Evolutionary conservation across 1,140 invertebrate species (phyloP), one percentile per base, ranked within the genome.

Genomic region (Drosophila asahinai): DNA sequence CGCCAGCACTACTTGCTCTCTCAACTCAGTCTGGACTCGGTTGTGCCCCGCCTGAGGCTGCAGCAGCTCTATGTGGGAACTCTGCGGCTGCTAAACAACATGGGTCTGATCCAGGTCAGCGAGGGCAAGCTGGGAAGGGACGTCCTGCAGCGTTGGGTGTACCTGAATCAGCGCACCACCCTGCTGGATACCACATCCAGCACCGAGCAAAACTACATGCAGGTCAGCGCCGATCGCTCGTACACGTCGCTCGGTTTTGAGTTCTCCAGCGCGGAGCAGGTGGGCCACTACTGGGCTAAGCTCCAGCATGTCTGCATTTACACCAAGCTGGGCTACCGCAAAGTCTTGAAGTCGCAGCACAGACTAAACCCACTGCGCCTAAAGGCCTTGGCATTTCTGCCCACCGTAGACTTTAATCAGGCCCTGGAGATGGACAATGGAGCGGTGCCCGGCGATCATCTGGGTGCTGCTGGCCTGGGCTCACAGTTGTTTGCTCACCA

Each of bases 211-310:
- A 94, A 95, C 14, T 97, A 96, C 91, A 94, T 95, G 66, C 93
- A 94, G 62, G 94, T 96, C 2, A 94, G 94, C 19, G 25, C 67
- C 5, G 93, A 95, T 3, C 94, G 94, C 36, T 84, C 93, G 2
- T 97, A 96, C 86, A 92, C 94, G 0, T 74, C 91, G 12, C 90
- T 94, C 0, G 86, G 83, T 0, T 97, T 95, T 80, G 65, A 92
- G 25, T 96, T 97, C 72, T 72, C 93, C 1, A 93, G 90, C 4
- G 81, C 94, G 2, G 81, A 94, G 9, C 94, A 95, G 70, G 91
- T 97, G 0, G 94, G 95, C 11, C 94, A 94, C n/a, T 97, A 96
- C 90, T 97, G 97, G 97, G 94, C 94, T 59, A 95, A 96, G 49
- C 93, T 97, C 90, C 95, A 95, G 94, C 94, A 94, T 33, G 95